Percentiles rank a stretch among this genome's conserved stretches.
phyloP scores from a whole-genome alignment of 2,797 vertebrate species.

The Siniperca obscura region DNA sequence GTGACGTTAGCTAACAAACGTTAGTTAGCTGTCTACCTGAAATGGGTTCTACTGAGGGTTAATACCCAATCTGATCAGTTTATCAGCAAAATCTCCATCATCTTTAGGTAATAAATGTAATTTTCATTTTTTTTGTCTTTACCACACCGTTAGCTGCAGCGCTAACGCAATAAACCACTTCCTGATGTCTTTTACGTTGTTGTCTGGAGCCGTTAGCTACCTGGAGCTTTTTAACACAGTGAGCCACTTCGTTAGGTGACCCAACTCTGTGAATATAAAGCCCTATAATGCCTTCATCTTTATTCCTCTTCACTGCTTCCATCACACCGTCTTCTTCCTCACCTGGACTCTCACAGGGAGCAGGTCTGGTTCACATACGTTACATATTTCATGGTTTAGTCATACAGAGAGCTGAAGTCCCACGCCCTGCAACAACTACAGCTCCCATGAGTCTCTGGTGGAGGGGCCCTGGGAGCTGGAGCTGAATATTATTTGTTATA shows the following conservation, averaged over 20 bases:
- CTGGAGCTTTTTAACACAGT: not conserved
- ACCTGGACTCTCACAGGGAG: conserved; percentile 42
- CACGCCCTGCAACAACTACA: conserved; percentile 12
- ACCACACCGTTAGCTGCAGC: not conserved
- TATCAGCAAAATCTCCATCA: not conserved
- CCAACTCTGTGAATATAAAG: conserved; percentile 21
- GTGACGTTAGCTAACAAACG: not conserved
- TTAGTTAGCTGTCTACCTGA: not conserved
- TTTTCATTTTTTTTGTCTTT: not conserved
- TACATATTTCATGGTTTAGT: not conserved
- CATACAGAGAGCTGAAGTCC: not conserved
- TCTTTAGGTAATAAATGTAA: not conserved
- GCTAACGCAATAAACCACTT: not conserved
- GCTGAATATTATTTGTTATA: not conserved
- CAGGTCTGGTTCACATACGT: not conserved
- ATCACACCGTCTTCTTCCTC: conserved; percentile 6
- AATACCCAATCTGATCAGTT: not conserved
- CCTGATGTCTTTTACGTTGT: not conserved
- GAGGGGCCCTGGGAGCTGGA: not conserved
- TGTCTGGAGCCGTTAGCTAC: not conserved
- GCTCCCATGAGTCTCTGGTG: conserved; percentile 18
- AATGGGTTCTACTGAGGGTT: not conserved
- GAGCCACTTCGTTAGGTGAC: not conserved
- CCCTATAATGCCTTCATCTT: not conserved
- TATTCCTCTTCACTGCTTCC: not conserved